These are phyloP conservation scores for Mesoligia furuncula DNA, from an alignment of 2,888 invertebrate species.

Conservation along the genomic window DNA sequence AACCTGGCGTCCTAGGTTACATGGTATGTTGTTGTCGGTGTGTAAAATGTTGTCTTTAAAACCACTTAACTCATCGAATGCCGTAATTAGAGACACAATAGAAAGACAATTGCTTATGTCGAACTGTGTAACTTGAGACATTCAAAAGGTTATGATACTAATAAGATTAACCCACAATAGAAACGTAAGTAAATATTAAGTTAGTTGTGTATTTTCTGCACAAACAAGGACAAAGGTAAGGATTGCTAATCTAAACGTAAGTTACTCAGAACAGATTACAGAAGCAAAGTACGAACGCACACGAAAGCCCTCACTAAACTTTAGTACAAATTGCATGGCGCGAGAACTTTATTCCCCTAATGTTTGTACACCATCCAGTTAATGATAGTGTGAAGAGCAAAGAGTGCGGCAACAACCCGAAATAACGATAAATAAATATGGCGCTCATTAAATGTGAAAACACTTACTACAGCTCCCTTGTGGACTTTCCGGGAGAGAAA, in stretches of 20 bases:
- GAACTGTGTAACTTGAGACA: too few species aligned
- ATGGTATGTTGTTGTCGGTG: background rate
- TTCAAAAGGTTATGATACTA: too few species aligned
- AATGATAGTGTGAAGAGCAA: constrained; percentile 65
- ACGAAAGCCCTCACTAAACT: constrained; percentile 43
- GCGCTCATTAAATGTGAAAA: constrained; percentile 57
- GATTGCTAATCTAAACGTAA: constrained; percentile 9
- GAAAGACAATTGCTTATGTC: too few species aligned
- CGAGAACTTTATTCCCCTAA: constrained; percentile 61
- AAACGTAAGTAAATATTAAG: constrained; percentile 4
- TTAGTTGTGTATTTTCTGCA: background rate
- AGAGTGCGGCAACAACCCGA: constrained; percentile 39
- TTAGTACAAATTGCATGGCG: constrained; percentile 57
- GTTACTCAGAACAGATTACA: constrained; percentile 24
- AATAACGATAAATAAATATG: constrained; percentile 63
- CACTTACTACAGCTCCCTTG: constrained; percentile 51
- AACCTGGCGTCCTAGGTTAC: background rate
- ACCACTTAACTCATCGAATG: too few species aligned
- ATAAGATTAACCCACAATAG: background rate
- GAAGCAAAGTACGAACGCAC: constrained; percentile 26
- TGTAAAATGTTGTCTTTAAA: background rate
- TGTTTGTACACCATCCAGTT: constrained; percentile 60
- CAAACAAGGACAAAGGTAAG: constrained; percentile 9
- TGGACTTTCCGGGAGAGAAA: constrained; percentile 37
- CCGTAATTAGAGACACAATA: too few species aligned